phyloP scores from a whole-genome alignment of 2,797 vertebrate species.

The Trachurus trachurus region DNA sequence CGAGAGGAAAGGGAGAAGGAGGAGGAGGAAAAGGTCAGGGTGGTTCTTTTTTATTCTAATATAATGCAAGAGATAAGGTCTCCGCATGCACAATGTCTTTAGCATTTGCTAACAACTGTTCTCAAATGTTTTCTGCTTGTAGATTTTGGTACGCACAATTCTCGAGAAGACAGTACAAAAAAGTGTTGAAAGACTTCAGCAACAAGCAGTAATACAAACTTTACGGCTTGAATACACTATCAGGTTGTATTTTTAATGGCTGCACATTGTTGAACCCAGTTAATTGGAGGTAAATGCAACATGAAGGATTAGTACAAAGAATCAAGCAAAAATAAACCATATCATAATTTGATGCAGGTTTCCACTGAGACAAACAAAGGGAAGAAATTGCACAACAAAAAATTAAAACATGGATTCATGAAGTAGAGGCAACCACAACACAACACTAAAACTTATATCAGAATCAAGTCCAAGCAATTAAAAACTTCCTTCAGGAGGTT shows the following conservation, averaged over 20 bases:
- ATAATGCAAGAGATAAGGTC: not conserved
- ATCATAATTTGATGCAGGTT: not conserved
- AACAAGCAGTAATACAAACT: no score
- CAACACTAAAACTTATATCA: not conserved
- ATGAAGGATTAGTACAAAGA: not conserved
- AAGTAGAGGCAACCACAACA: not conserved
- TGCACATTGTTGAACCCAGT: not conserved
- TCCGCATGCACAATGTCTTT: not conserved
- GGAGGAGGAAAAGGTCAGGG: not conserved
- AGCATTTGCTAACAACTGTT: not conserved
- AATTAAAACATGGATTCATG: not conserved
- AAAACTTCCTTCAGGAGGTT: not conserved
- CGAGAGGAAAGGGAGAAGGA: conserved; percentile 6
- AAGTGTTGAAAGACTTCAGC: no score
- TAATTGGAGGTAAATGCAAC: not conserved
- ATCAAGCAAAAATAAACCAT: not conserved
- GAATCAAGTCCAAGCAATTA: not conserved
- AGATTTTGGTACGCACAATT: no score
- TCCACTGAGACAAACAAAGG: not conserved
- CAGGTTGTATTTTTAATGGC: no score
- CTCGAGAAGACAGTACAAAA: no score
- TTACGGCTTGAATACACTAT: no score
- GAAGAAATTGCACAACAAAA: not conserved
- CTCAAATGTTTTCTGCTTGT: not conserved
- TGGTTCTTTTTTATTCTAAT: not conserved